Conservation (phyloP, 2,113 vertebrate genomes). For the Hippocampus barbouri region DNA sequence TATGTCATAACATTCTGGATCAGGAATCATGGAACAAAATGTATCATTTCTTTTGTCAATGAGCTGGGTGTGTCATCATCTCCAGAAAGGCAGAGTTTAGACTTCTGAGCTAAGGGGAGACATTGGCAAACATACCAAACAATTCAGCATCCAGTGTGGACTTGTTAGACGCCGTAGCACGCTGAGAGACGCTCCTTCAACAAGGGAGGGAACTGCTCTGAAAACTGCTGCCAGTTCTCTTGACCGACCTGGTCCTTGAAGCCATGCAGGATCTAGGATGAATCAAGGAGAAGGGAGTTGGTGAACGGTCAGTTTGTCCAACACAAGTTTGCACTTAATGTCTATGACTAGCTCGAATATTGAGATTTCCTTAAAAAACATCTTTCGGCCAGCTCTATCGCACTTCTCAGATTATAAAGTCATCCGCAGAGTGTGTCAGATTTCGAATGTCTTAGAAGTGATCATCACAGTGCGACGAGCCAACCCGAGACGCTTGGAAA, state of each 20-base stretch:
- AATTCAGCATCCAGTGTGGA: conserved; percentile 59
- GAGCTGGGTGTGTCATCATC: conserved; percentile 61
- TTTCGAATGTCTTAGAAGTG: conserved; percentile 62
- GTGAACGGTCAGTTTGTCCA: neutral
- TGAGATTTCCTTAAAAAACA: neutral
- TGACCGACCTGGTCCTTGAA: conserved; percentile 94
- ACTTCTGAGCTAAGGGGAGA: neutral
- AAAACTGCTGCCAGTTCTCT: conserved; percentile 94
- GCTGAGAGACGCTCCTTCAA: conserved; percentile 88
- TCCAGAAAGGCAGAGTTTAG: conserved; percentile 23
- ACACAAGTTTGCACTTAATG: neutral
- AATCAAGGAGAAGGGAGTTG: neutral
- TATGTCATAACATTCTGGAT: conserved; percentile 29
- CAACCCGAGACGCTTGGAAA: neutral
- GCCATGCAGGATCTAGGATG: conserved; percentile 83
- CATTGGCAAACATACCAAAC: conserved; percentile 51
- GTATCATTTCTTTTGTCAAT: conserved; percentile 57
- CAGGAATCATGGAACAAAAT: conserved; percentile 54
- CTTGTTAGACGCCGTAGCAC: conserved; percentile 85
- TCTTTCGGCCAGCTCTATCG: conserved; percentile 13
- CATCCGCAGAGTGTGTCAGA: conserved; percentile 44
- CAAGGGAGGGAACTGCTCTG: conserved; percentile 88
- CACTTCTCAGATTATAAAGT: conserved; percentile 49
- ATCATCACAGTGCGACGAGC: conserved; percentile 48
- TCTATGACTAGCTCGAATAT: neutral